phyloP scores from a whole-genome alignment of 2,888 invertebrate genomes.

The Lepeophtheirus nordmannii region DNA sequence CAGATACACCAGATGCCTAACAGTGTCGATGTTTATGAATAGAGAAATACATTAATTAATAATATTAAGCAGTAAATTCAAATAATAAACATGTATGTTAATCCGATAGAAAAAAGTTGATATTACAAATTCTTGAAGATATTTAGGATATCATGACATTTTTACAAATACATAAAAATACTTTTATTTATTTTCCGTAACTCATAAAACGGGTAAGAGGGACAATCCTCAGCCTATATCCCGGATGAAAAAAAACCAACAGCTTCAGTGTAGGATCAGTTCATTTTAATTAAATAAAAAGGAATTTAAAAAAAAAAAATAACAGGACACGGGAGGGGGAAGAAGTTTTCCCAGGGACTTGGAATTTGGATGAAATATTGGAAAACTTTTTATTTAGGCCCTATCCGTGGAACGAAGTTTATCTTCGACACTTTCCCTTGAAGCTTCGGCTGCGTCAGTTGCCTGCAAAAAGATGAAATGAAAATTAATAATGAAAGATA shows the following conservation, averaged over 20 bases:
- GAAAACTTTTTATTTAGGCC: slow-evolving; percentile 27
- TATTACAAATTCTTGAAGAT: slow-evolving; percentile 4
- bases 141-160: not conserved
- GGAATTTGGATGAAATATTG: not conserved
- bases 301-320: too few relatives aligned
- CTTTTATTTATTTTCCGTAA: slow-evolving; percentile 3
- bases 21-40: not conserved
- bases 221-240: not conserved
- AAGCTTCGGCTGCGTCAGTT: slow-evolving; percentile 83
- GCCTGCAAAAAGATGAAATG: slow-evolving; percentile 43
- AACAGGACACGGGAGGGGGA: too few relatives aligned
- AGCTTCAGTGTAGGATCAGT: too few relatives aligned
- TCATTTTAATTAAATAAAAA: too few relatives aligned
- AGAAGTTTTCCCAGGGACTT: slow-evolving; percentile 4
- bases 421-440: slow-evolving; percentile 80
- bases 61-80: not conserved
- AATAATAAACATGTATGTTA: not conserved
- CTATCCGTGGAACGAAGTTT: slow-evolving; percentile 86
- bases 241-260: too few relatives aligned
- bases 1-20: slow-evolving; percentile 85
- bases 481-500: not conserved
- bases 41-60: not conserved
- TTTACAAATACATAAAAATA: slow-evolving; percentile 7
- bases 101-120: slow-evolving; percentile 6
- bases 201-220: not conserved